Evolutionary conservation across 2,888 invertebrate species (phyloP).

Genomic region (Odontocolon sp.): DNA sequence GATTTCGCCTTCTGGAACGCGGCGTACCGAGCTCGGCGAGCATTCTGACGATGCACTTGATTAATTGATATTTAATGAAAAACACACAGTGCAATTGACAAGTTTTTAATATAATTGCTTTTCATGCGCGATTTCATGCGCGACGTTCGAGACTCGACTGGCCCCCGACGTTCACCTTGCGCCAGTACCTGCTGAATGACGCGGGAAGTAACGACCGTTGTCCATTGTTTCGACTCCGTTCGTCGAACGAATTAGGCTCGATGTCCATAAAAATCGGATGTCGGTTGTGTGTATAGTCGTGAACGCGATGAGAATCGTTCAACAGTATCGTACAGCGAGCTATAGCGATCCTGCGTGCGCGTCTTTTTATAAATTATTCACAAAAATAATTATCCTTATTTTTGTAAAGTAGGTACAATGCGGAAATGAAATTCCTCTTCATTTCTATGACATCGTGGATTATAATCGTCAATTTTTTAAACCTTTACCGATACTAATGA

Average conservation of each 20-base stretch:
- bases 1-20: slow-evolving; percentile 70
- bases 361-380: too few species aligned
- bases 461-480: too few species aligned
- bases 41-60: slow-evolving; percentile 24
- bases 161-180: slow-evolving; percentile 25
- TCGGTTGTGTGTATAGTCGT: background rate
- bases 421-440: too few species aligned
- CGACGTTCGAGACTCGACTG: slow-evolving; percentile 49
- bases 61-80: background rate
- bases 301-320: slow-evolving; percentile 44
- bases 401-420: too few species aligned
- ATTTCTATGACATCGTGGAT: too few species aligned
- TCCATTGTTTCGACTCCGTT: slow-evolving; percentile 70
- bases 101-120: background rate
- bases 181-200: slow-evolving; percentile 52
- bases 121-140: slow-evolving; percentile 27
- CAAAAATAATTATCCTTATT: too few species aligned
- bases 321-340: background rate
- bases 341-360: background rate
- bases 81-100: background rate
- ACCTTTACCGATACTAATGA: too few species aligned
- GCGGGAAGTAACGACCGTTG: slow-evolving; percentile 57
- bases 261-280: slow-evolving; percentile 71
- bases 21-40: slow-evolving; percentile 69
- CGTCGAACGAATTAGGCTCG: slow-evolving; percentile 72